Conservation (phyloP, 1,140 invertebrate species). For the Drosophila sp. region DNA sequence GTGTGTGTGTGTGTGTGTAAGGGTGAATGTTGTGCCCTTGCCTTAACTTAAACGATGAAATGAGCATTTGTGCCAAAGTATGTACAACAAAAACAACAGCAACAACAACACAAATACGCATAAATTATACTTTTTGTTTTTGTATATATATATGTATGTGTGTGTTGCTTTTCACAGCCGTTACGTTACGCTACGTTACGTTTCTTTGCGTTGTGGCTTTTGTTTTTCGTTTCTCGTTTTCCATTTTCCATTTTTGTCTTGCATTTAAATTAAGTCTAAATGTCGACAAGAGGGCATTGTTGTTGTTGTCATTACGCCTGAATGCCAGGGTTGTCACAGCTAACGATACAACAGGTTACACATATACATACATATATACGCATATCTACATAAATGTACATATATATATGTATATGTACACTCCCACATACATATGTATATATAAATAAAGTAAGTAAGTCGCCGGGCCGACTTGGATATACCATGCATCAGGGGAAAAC, state of each 20-base stretch:
- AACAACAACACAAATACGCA: slow-evolving; percentile 71
- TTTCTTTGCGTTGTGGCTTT: slow-evolving; percentile 56
- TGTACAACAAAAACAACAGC: slow-evolving; percentile 49
- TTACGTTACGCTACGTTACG: slow-evolving; percentile 79
- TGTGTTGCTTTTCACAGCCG: slow-evolving; percentile 58
- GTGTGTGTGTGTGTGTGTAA: slow-evolving; percentile 24
- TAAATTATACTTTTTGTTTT: slow-evolving; percentile 68
- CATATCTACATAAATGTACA: neutral
- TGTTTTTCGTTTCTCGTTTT: slow-evolving; percentile 53
- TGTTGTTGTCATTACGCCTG: slow-evolving; percentile 40
- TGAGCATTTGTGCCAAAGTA: slow-evolving; percentile 67
- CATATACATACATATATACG: neutral
- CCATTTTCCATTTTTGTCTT: slow-evolving; percentile 36
- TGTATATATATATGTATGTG: slow-evolving; percentile 4
- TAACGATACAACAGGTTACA: slow-evolving; percentile 43
- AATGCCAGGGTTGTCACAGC: slow-evolving; percentile 52
- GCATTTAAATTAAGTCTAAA: slow-evolving; percentile 81
- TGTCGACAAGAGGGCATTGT: slow-evolving; percentile 69
- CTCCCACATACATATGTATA: too few relatives aligned
- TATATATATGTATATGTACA: neutral
- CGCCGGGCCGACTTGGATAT: too few relatives aligned
- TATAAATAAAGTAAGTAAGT: too few relatives aligned
- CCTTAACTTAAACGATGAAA: slow-evolving; percentile 76
- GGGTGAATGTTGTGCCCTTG: slow-evolving; percentile 66
- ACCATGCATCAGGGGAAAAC: too few relatives aligned